Conservation (phyloP, 64 coral and sea anemone species). For the Trachythela sp. region DNA sequence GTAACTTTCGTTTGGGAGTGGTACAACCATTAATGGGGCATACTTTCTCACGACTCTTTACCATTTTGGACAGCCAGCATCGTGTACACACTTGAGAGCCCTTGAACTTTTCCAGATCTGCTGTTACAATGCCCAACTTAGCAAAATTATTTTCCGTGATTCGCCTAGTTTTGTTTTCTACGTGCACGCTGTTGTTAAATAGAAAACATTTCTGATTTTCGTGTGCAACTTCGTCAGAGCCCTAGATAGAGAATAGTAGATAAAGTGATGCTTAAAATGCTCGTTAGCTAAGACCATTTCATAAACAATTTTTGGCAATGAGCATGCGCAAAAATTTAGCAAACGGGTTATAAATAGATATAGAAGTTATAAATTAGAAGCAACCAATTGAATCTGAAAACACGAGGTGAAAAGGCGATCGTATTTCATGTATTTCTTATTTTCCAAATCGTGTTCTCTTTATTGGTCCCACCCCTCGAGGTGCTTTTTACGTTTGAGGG, state of each 20-base stretch:
- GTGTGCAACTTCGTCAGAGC: not conserved
- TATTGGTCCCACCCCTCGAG: too few relatives aligned
- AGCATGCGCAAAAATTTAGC: not conserved
- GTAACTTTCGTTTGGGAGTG: not conserved
- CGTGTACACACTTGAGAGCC: not conserved
- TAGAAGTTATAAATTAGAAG: too few relatives aligned
- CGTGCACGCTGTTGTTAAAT: not conserved
- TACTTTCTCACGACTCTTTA: not conserved
- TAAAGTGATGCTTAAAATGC: too few relatives aligned
- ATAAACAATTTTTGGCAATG: not conserved
- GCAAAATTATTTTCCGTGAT: not conserved
- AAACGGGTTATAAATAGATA: too few relatives aligned
- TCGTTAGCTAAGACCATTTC: too few relatives aligned
- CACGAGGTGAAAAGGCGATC: too few relatives aligned
- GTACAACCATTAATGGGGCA: not conserved
- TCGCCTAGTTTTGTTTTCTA: not conserved
- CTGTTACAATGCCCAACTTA: not conserved
- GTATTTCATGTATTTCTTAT: too few relatives aligned
- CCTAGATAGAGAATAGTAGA: too few relatives aligned
- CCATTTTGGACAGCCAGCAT: constrained; percentile 14
- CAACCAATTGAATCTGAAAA: too few relatives aligned
- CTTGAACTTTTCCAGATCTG: not conserved
- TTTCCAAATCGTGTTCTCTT: too few relatives aligned
- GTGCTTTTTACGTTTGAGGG: too few relatives aligned
- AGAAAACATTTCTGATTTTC: not conserved